A percentile compares a stretch with the other conserved stretches of the same genome.
Evolutionary conservation across 1,140 invertebrate species (phyloP).

Genomic region (Polyergus mexicanus): DNA sequence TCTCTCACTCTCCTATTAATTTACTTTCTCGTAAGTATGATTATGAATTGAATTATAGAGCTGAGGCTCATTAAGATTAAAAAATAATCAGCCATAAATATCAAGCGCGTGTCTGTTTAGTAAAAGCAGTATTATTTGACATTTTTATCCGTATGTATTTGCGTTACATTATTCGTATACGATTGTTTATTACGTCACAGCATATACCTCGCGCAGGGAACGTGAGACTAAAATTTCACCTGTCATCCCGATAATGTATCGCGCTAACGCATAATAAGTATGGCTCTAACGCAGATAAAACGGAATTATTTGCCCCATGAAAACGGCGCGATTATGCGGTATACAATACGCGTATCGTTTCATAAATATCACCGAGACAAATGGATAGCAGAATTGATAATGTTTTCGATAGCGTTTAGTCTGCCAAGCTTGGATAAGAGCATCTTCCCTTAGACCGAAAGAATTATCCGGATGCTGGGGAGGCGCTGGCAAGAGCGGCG

Average conservation of each 20-base stretch:
- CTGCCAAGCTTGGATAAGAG: slow-evolving; percentile 30
- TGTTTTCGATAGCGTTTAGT: slow-evolving; percentile 30
- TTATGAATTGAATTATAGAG: not conserved
- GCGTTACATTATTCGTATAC: not conserved
- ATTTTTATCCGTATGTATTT: not conserved
- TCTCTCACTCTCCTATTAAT: not conserved
- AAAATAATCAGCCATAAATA: slow-evolving; percentile 1
- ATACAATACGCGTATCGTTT: slow-evolving; percentile 29
- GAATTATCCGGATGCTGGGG: slow-evolving; percentile 25
- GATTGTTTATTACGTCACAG: slow-evolving; percentile 8
- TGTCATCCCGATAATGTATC: slow-evolving; percentile 14
- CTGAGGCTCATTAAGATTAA: not conserved
- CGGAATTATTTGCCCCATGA: slow-evolving; percentile 29
- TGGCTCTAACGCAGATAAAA: not conserved
- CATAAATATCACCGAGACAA: slow-evolving; percentile 40
- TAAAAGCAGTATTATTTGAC: not conserved
- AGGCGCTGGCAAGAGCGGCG: not conserved
- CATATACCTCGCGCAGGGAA: slow-evolving; percentile 6
- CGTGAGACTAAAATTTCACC: slow-evolving; percentile 16
- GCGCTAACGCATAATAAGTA: slow-evolving; percentile 5
- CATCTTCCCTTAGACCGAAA: not conserved
- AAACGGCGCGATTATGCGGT: slow-evolving; percentile 40
- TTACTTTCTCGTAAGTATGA: not conserved
- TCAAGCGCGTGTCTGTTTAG: not conserved
- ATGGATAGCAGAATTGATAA: slow-evolving; percentile 26